Percentiles rank a stretch among this genome's conserved stretches.
These are phyloP conservation scores for Catostomus latipinnis DNA, from an alignment of 2,797 vertebrate genomes.

Conservation along the genomic window DNA sequence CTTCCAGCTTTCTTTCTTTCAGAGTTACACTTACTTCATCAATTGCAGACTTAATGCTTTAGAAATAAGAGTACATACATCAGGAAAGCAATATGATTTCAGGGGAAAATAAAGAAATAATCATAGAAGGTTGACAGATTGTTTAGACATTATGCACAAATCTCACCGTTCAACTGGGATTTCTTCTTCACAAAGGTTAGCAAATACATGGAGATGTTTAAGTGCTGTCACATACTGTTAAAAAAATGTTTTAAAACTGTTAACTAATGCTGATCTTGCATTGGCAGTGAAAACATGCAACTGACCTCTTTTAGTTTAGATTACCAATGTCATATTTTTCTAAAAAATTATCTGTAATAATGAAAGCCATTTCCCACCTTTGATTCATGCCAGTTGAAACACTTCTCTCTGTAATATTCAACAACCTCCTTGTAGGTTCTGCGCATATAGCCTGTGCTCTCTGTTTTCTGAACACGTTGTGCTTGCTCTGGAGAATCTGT, in stretches of 20 bases:
- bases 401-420: conserved; percentile 32
- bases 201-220: conserved; percentile 51
- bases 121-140: not conserved
- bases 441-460: conserved; percentile 27
- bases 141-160: not conserved
- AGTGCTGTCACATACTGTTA: conserved; percentile 22
- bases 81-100: not conserved
- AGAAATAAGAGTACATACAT: not conserved
- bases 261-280: not conserved
- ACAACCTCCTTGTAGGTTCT: conserved; percentile 46
- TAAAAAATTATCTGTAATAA: not conserved
- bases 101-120: not conserved
- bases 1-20: too few relatives aligned
- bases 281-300: not conserved
- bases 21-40: not conserved
- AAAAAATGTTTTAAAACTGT: not conserved
- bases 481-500: too few relatives aligned
- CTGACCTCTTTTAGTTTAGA: not conserved
- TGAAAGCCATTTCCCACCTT: conserved; percentile 23
- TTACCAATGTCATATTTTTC: not conserved
- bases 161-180: conserved; percentile 46
- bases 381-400: conserved; percentile 50
- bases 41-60: conserved; percentile 34
- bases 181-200: conserved; percentile 36
- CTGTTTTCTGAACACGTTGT: conserved; percentile 11